phyloP scores from a whole-genome alignment of 2,113 vertebrate species.

The Caretta caretta region DNA sequence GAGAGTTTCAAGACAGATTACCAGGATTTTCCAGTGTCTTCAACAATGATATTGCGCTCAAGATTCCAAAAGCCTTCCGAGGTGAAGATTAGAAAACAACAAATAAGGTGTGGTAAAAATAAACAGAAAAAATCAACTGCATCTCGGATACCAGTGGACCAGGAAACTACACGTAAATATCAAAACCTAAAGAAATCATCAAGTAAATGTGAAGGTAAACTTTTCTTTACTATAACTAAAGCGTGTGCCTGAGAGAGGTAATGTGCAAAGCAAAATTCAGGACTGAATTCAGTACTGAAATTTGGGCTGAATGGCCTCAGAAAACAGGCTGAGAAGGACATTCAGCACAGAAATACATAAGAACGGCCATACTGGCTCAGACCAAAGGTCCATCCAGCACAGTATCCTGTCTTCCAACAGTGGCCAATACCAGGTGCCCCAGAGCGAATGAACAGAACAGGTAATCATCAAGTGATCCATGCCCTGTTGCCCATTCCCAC shows the following conservation, averaged over 20 bases:
- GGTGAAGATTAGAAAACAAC: accelerated
- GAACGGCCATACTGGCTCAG: no score
- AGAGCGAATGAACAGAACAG: no score
- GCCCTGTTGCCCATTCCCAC: no score
- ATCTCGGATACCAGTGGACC: no score
- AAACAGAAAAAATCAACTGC: neutral
- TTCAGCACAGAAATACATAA: neutral
- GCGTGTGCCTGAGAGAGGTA: neutral
- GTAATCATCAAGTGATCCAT: no score
- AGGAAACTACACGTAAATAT: neutral
- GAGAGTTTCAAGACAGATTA: neutral
- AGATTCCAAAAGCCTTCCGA: neutral
- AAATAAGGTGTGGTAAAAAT: accelerated
- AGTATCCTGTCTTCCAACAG: no score
- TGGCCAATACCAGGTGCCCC: no score
- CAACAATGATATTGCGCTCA: conserved; percentile 38
- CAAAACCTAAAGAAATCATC: neutral
- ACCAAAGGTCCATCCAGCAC: no score
- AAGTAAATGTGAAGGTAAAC: neutral
- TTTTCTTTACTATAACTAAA: neutral
- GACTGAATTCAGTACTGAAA: neutral
- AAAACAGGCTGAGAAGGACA: neutral
- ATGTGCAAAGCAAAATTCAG: neutral
- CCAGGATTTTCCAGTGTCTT: neutral
- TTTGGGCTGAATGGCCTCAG: neutral